phyloP scores from a whole-genome alignment of 2,113 vertebrate genomes.

The Dendropsophus ebraccatus region DNA sequence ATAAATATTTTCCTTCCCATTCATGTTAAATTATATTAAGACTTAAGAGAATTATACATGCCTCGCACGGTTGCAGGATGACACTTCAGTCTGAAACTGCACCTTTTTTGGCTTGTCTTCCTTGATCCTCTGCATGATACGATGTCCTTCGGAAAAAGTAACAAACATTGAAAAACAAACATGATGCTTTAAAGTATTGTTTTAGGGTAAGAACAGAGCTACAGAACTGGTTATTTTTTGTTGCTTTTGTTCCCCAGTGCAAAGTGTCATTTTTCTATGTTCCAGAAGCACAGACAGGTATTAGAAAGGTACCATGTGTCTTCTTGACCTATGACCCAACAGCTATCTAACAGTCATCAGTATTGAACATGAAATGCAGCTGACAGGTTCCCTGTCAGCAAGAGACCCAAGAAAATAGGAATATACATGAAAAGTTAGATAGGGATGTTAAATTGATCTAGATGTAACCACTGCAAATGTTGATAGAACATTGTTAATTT shows the following conservation, averaged over 20 bases:
- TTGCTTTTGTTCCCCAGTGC: too few species aligned
- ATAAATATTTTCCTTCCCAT: neutral
- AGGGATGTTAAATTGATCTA: neutral
- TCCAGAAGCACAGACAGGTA: too few species aligned
- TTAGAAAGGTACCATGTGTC: too few species aligned
- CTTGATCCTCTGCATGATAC: neutral
- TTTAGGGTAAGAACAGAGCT: neutral
- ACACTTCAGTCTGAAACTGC: neutral
- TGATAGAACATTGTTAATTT: neutral
- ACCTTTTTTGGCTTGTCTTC: slow-evolving; percentile 32
- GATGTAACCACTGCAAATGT: neutral
- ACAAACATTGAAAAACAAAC: neutral
- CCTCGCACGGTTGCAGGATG: slow-evolving; percentile 11
- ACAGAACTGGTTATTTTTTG: neutral
- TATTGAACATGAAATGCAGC: too few species aligned
- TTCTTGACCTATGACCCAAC: too few species aligned
- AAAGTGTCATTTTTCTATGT: too few species aligned
- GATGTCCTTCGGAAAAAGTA: neutral
- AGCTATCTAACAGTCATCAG: too few species aligned
- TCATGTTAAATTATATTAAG: neutral
- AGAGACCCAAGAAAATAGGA: too few species aligned
- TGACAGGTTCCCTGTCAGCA: too few species aligned
- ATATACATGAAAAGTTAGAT: too few species aligned
- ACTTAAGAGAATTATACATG: neutral
- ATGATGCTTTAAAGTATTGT: neutral